Conservation (phyloP, 2,797 vertebrate genomes). For the Emys orbicularis region DNA sequence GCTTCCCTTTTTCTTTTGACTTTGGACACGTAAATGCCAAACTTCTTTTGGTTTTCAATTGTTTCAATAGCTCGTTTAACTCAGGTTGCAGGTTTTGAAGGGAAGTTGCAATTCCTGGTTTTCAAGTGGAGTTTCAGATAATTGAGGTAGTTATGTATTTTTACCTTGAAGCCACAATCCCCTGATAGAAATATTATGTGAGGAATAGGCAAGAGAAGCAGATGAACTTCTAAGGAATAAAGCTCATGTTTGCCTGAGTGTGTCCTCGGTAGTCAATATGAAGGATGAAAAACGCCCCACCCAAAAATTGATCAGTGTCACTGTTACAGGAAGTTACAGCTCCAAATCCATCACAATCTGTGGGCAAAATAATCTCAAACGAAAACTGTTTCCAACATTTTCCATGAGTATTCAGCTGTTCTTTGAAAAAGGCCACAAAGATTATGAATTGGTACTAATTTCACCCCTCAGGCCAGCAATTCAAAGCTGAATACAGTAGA, state of each 20-base stretch:
- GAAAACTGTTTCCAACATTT: background rate
- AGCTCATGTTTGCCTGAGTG: background rate
- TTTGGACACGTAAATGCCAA: background rate
- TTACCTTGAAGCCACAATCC: background rate
- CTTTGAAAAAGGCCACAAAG: background rate
- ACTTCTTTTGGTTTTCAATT: background rate
- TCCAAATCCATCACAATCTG: background rate
- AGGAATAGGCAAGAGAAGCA: background rate
- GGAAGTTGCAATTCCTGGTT: fast-evolving
- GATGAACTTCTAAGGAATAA: background rate
- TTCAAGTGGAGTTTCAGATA: fast-evolving
- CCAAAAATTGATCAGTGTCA: background rate
- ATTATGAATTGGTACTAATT: background rate
- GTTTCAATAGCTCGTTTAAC: fast-evolving
- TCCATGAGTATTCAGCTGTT: background rate
- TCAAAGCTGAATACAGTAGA: background rate
- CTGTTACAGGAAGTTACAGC: background rate
- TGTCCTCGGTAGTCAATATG: background rate
- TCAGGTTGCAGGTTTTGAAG: fast-evolving
- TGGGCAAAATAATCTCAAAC: background rate
- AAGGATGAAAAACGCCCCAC: background rate
- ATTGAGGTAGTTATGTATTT: fast-evolving
- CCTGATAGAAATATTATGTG: background rate
- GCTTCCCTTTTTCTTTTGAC: background rate
- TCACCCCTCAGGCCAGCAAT: conserved; percentile 20